Base-by-base conservation (phyloP, 2,888 invertebrate species). In the Rotaria macrura region DNA sequence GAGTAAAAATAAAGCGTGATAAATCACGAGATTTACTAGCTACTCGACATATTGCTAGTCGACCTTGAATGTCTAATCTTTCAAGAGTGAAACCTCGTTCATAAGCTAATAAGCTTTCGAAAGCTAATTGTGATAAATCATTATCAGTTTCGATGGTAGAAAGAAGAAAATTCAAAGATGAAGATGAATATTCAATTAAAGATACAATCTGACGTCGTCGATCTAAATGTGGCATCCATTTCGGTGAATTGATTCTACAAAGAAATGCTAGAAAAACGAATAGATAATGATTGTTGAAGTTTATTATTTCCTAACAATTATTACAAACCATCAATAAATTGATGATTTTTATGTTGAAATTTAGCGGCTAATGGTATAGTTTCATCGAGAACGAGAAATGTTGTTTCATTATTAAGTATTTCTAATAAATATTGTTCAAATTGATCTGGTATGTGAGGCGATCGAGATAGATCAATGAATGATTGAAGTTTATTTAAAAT, bases 321-420 rank as follows among this genome's bases (percentile, higher is more conserved):
- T 65, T 65, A 65, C 65, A 10, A 65, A 65, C 65, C 65, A 65
- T 65, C 65, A 65, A 65, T 65, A 65, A 65, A 65, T 65, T 34
- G 65, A 65, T 14, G 34, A 65, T 65, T 65, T 34, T 65, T 65
- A 65, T 65, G 65, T 34, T 65, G 65, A 65, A 65, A 65, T 17
- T 65, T 65, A 6, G 65, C 65, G 7, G 65, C 65, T 65, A 65
- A 65, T 65, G 34, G 65, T 34, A 65, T 65, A 34, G 38, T 65
- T 65, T 65, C 34, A 65, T 65, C 65, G 14, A 65, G 65, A 65
- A 65, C 65, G 38, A 65, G 65, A 65, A 65, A 20, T 65, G 65
- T 29, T 65, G 65, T 65, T 65, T 65, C 65, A 34, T 65, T 65
- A 29, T 34, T 14, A 20, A 65, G 34, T 65, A 65, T 20, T 65